Conservation (phyloP, 2,888 invertebrate genomes). For the Notodonta dromedarius region DNA sequence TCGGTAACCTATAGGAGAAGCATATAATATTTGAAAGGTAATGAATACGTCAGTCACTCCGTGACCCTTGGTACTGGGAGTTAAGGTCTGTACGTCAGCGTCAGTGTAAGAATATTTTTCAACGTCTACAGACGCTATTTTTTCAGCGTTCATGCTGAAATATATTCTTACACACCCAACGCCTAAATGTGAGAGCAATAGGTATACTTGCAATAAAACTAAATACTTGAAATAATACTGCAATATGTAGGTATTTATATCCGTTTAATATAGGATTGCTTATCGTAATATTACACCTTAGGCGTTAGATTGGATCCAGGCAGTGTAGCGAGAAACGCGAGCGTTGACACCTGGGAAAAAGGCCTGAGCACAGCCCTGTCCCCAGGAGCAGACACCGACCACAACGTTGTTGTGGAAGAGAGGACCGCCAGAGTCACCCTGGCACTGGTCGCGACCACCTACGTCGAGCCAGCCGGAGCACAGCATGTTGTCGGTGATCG, state of each 20-base stretch:
- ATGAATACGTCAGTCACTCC: too few species aligned
- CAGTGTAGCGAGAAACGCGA: slow-evolving; percentile 44
- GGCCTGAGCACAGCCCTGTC: slow-evolving; percentile 42
- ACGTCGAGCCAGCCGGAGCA: slow-evolving; percentile 54
- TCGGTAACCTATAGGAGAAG: too few species aligned
- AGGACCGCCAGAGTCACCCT: slow-evolving; percentile 55
- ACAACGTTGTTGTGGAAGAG: slow-evolving; percentile 48
- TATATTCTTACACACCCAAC: too few species aligned
- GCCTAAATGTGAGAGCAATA: too few species aligned
- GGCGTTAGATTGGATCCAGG: slow-evolving; percentile 51
- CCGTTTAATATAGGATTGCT: background rate
- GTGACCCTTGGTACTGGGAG: too few species aligned
- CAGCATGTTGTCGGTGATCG: slow-evolving; percentile 52
- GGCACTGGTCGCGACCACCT: slow-evolving; percentile 50
- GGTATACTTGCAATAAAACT: too few species aligned
- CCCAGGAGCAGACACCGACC: slow-evolving; percentile 55
- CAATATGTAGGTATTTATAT: background rate
- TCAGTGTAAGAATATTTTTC: too few species aligned
- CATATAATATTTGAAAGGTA: too few species aligned
- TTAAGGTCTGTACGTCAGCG: too few species aligned
- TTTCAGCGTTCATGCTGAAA: too few species aligned
- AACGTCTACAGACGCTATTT: too few species aligned
- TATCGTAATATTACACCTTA: slow-evolving; percentile 5
- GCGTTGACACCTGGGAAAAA: slow-evolving; percentile 53
- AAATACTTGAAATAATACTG: background rate